Evolutionary conservation across 2,888 invertebrate genomes (phyloP).

Genomic region (Uropetala carovei): DNA sequence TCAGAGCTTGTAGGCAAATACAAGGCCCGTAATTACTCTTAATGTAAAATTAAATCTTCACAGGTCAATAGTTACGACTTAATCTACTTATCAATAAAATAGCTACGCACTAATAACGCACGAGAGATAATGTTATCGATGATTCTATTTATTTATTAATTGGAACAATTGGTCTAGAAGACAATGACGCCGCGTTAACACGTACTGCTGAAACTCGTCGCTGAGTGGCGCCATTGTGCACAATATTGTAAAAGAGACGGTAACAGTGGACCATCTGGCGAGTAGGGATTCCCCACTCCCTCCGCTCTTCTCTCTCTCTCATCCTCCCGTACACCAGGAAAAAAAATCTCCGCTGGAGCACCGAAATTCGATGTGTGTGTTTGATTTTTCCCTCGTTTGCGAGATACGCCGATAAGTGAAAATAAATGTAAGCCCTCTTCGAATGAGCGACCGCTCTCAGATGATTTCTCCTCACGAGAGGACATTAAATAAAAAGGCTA

Average conservation of each 20-base stretch:
- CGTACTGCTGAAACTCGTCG: not conserved
- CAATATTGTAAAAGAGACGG: not conserved
- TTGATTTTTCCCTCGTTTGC: constrained; percentile 16
- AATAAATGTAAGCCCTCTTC: not conserved
- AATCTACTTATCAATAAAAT: too few relatives aligned
- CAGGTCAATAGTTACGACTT: too few relatives aligned
- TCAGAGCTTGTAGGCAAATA: not conserved
- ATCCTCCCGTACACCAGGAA: not conserved
- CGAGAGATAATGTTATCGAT: too few relatives aligned
- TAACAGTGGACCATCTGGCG: not conserved
- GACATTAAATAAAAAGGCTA: not conserved
- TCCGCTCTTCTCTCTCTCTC: not conserved
- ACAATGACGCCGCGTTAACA: not conserved
- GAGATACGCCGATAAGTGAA: constrained; percentile 14
- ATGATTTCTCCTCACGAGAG: not conserved
- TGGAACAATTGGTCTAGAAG: not conserved
- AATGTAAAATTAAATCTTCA: not conserved
- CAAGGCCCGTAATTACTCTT: not conserved
- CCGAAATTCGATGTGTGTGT: not conserved
- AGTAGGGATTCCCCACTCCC: not conserved
- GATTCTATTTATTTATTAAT: too few relatives aligned
- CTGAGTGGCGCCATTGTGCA: not conserved
- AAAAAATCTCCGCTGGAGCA: not conserved
- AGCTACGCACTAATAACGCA: too few relatives aligned
- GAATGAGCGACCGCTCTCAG: constrained; percentile 4